Conservation (phyloP, 1,140 invertebrate genomes). For the Eurosta solidaginis region DNA sequence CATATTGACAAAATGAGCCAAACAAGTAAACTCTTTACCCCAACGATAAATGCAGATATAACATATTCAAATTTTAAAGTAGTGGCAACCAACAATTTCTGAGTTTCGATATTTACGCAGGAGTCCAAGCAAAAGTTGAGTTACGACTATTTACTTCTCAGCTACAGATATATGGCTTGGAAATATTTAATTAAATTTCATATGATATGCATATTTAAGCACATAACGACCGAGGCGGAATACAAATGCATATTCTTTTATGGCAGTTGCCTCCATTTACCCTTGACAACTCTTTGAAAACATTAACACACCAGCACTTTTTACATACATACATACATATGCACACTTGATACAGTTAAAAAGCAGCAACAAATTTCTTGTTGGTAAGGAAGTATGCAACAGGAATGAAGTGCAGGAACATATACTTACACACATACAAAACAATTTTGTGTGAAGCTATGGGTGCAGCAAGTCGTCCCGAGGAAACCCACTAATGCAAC, state of each 20-base stretch:
- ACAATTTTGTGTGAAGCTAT: too few species aligned
- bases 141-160: too few species aligned
- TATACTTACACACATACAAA: background rate
- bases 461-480: too few species aligned
- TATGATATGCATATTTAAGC: slow-evolving; percentile 24
- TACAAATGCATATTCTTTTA: background rate
- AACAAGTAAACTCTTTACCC: too few species aligned
- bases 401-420: background rate
- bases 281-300: slow-evolving; percentile 6
- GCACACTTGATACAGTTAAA: background rate
- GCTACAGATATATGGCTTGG: background rate
- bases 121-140: too few species aligned
- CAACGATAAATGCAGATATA: too few species aligned
- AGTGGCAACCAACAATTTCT: too few species aligned
- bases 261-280: background rate
- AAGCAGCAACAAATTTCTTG: background rate
- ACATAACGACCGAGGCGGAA: background rate
- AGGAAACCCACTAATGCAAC: too few species aligned
- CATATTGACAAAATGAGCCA: too few species aligned
- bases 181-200: slow-evolving; percentile 24
- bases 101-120: too few species aligned
- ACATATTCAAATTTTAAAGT: too few species aligned
- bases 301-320: background rate
- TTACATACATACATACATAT: background rate
- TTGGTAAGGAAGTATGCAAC: background rate